Base-by-base conservation (phyloP, 2,113 vertebrate genomes). In the Passer montanus region DNA sequence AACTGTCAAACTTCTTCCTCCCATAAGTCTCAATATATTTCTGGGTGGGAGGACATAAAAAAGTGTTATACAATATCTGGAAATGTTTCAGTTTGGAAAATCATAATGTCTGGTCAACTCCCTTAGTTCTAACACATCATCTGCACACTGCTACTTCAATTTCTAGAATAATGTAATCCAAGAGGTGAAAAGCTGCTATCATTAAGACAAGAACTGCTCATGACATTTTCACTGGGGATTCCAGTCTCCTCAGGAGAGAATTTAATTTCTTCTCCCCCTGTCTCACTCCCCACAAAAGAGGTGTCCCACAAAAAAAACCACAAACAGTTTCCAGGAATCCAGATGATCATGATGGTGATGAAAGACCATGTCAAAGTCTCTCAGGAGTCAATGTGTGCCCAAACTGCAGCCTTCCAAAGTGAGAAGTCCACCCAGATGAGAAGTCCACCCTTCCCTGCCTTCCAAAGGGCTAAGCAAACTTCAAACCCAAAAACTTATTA, bases 51-150 rank as follows among this genome's bases (percentile, higher is more conserved):
- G 82, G 78, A 91, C 52, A 82, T 72, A 79, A 93, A 77, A 56
- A 66, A 46, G n/a, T 35, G 31, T 87, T 95, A 95, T 50, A 82
- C 77, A 97, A 91, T 68, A 60, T 69, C 67, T 96, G 89, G 62
- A 85, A 93, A 87, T 43, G 7, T 83, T 87, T 70, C 93, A 95
- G 11, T 79, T 69, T 62, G 23, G 93, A 91, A 87, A 95, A 83
- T 20, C 26, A 24, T 63, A 30, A 84, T 52, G 62, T 60, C 49
- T 91, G 89, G 84, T 91, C 87, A 91, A 58, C 23, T 66, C 44
- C 24, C 28, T 72, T 75, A 76, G 44, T 27, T 77, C 47, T 64
- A 87, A 47, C 16, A 90, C 52, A 59, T 67, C 7, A 53, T 68
- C 82, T 75, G 44, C 62, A 87, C 62, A 20, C 13, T 78, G 58